Conservation (phyloP, 2,888 invertebrate genomes). For the Tetheella fluctuosa region DNA sequence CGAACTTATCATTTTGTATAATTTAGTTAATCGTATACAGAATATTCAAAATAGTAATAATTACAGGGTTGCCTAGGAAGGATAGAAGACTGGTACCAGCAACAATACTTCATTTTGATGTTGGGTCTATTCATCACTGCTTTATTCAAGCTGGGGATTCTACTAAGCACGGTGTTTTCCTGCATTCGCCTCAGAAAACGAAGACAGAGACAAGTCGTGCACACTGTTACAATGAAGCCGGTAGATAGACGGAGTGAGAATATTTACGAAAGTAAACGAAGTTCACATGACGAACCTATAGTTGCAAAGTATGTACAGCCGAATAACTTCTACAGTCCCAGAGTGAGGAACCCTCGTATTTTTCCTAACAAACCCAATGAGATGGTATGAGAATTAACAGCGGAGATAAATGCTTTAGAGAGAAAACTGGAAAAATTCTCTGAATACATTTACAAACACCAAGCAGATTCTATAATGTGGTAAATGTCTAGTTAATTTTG, state of each 20-base stretch:
- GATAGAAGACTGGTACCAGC: slow-evolving; percentile 89
- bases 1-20: too few relatives aligned
- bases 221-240: slow-evolving; percentile 67
- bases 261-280: slow-evolving; percentile 67
- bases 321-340: slow-evolving; percentile 78
- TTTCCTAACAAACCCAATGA: slow-evolving; percentile 77
- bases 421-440: slow-evolving; percentile 78
- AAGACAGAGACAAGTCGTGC: slow-evolving; percentile 76
- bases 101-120: slow-evolving; percentile 89
- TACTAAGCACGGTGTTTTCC: slow-evolving; percentile 88
- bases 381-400: slow-evolving; percentile 82
- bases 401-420: slow-evolving; percentile 83
- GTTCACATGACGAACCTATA: slow-evolving; percentile 63
- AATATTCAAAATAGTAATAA: background rate
- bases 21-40: too few relatives aligned
- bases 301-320: slow-evolving; percentile 78
- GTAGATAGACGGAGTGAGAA: slow-evolving; percentile 70
- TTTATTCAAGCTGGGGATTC: slow-evolving; percentile 88
- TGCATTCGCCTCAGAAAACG: slow-evolving; percentile 86
- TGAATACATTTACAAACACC: slow-evolving; percentile 79
- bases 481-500: slow-evolving; percentile 41
- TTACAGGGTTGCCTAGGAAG: background rate
- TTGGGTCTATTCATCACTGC: slow-evolving; percentile 86
- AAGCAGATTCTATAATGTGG: slow-evolving; percentile 86
- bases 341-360: slow-evolving; percentile 74